Evolutionary conservation across 2,888 invertebrate genomes (phyloP).

Genomic region (Brachyopa scutellaris): DNA sequence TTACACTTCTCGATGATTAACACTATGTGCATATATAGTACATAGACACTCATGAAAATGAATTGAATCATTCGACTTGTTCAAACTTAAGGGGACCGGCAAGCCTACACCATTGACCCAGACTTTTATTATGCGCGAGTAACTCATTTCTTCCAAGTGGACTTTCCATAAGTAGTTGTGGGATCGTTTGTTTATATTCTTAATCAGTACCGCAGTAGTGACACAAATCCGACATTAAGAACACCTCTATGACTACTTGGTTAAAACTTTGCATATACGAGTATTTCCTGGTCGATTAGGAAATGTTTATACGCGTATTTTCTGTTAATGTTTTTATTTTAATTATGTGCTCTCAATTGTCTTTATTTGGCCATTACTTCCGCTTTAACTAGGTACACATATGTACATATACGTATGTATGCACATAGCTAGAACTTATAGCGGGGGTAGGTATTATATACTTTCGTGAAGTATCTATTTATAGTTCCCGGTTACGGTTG

Average conservation of each 20-base stretch:
- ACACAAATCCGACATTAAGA: constrained; percentile 58
- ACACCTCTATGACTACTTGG: constrained; percentile 19
- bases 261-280: background rate
- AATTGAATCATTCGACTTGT: constrained; percentile 32
- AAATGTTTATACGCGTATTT: constrained; percentile 7
- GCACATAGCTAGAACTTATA: background rate
- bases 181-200: constrained; percentile 12
- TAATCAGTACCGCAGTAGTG: constrained; percentile 31
- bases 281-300: constrained; percentile 7
- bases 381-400: no score
- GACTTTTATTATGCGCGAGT: background rate
- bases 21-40: no score
- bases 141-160: constrained; percentile 30
- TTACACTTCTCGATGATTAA: constrained; percentile 21
- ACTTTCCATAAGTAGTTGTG: constrained; percentile 20
- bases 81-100: constrained; percentile 6
- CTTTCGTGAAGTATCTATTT: background rate
- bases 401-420: no score
- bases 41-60: background rate
- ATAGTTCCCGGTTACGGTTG: background rate
- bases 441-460: background rate
- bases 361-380: constrained; percentile 17
- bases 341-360: background rate
- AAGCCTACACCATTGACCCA: constrained; percentile 30
- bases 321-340: background rate